phyloP scores from a whole-genome alignment of 1,140 invertebrate genomes.

The Aplysia californica region DNA sequence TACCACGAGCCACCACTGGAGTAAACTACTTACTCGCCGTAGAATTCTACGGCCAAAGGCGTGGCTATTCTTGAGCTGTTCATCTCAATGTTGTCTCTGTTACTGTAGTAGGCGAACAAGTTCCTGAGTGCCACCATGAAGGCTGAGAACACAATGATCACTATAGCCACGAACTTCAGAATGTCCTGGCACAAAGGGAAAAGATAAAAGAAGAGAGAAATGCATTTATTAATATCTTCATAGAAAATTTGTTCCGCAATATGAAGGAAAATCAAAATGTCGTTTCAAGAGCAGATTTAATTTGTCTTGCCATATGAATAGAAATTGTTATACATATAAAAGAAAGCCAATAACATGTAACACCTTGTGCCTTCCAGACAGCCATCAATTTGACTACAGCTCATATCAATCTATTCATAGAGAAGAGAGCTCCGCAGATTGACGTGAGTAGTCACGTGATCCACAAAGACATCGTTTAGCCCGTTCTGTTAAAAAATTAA shows the following conservation, averaged over 20 bases:
- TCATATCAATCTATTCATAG: no score
- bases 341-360: no score
- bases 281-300: no score
- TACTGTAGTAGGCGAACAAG: constrained; percentile 95
- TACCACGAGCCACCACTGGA: no score
- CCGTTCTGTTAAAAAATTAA: no score
- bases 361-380: no score
- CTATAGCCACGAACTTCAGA: constrained; percentile 94
- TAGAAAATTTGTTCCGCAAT: not conserved
- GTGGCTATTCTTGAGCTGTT: constrained; percentile 38
- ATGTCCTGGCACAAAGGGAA: constrained; percentile 88
- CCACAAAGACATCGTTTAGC: no score
- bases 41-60: constrained; percentile 50
- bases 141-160: constrained; percentile 92
- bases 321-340: not conserved
- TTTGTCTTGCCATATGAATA: not conserved
- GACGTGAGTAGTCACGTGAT: no score
- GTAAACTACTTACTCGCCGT: constrained; percentile 61
- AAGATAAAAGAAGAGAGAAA: not conserved
- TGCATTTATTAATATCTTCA: not conserved
- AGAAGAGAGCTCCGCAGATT: no score
- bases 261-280: no score
- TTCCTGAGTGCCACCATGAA: constrained; percentile 96
- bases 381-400: no score
- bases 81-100: constrained; percentile 71